Evolutionary conservation across 1,140 invertebrate species (phyloP), one percentile per base, ranked within the genome.

Genomic region (Lepidurus couesii): DNA sequence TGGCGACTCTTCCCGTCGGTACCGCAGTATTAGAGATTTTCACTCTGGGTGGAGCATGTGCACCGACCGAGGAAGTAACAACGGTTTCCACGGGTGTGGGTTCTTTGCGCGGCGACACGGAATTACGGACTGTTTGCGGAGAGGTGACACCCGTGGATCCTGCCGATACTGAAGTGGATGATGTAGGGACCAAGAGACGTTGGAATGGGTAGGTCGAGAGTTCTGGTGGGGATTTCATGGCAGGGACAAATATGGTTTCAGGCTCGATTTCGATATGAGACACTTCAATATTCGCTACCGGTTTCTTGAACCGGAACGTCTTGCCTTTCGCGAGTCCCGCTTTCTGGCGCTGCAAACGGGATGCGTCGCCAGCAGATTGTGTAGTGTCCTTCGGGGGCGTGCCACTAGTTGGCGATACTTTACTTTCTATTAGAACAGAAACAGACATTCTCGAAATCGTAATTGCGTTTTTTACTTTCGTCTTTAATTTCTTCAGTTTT

Each of bases 221-320:
- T 24, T n/a, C 73, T 8, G 43, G 73, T n/a, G 74, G 34, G 21
- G 78, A 74, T 44, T 79, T 79, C 43, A 79, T 74, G 16, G 78
- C 34, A 16, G 78, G 78, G 0, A 79, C 24, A 13, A 75, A 34
- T 6, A 79, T 74, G 21, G 45, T 45, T 44, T 79, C 78, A n/a
- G 74, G 78, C 16, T 79, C 78, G n/a, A 79, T 75, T 79, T 79
- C 78, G 26, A 79, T 79, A 42, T 79, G 78, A 7, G 78, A 79
- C 5, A 79, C 78, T 75, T 79, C 78, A 7, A 79, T 79, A 34
- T 79, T 79, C 13, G 78, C 78, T 1, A 79, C 44, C 11, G 74
- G 44, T 44, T 79, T 79, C 74, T 74, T 75, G 24, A 74, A 79
- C 11, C 78, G 42, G 74, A 79, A 79, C 9, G 78, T 79, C 44